phyloP scores from a whole-genome alignment of 2,797 vertebrate genomes.

The Gallinago stenura region DNA sequence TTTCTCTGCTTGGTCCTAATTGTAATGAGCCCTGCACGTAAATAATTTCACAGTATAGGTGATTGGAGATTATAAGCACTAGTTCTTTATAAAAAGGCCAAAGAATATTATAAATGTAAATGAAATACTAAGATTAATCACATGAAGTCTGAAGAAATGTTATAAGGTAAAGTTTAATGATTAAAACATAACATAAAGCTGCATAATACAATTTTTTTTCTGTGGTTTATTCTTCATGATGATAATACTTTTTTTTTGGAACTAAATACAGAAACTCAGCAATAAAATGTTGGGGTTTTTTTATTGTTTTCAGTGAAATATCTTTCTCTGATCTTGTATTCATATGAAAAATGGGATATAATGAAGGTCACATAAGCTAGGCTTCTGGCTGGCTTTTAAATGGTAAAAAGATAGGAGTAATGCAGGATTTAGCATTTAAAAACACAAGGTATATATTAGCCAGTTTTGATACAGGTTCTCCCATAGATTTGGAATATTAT shows the following conservation, averaged over 20 bases:
- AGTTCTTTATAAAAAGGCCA: conserved; percentile 18
- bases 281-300: background rate
- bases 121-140: conserved; percentile 12
- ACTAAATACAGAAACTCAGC: conserved; percentile 15
- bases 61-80: conserved; percentile 44
- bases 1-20: background rate
- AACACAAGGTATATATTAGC: background rate
- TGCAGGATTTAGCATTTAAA: background rate
- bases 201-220: conserved; percentile 35
- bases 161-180: conserved; percentile 64
- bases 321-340: conserved; percentile 40
- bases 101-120: conserved; percentile 48
- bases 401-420: background rate
- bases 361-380: background rate
- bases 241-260: background rate
- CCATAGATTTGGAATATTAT: background rate
- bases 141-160: conserved; percentile 53
- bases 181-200: conserved; percentile 37
- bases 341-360: background rate
- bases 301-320: background rate
- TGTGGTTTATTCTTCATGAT: conserved; percentile 63
- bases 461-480: background rate
- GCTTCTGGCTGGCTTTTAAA: background rate
- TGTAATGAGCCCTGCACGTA: conserved; percentile 22
- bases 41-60: conserved; percentile 46